Evolutionary conservation across 1,140 invertebrate species (phyloP).

Genomic region (Listronotus oregonensis): DNA sequence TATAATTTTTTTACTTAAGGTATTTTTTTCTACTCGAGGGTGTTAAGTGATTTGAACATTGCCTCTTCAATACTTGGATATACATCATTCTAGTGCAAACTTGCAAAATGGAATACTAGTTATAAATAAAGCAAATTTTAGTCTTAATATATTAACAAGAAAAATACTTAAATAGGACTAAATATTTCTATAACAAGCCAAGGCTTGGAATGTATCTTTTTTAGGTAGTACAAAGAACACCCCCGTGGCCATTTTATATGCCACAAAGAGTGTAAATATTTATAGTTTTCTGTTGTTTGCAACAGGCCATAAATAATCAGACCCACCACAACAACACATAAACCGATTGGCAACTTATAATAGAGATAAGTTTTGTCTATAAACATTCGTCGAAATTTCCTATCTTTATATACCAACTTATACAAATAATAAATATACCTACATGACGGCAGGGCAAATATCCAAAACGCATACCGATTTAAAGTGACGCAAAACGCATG

Average conservation of each 20-base stretch:
- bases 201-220: slow-evolving; percentile 55
- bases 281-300: slow-evolving; percentile 81
- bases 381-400: slow-evolving; percentile 58
- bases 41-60: too few relatives aligned
- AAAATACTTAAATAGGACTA: too few relatives aligned
- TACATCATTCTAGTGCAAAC: too few relatives aligned
- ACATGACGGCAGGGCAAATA: slow-evolving; percentile 77
- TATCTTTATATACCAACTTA: slow-evolving; percentile 67
- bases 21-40: too few relatives aligned
- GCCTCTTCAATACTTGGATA: too few relatives aligned
- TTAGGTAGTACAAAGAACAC: slow-evolving; percentile 81
- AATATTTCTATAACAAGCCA: slow-evolving; percentile 23
- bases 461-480: slow-evolving; percentile 80
- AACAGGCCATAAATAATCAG: slow-evolving; percentile 82
- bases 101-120: too few relatives aligned
- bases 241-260: slow-evolving; percentile 81
- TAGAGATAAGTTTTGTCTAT: slow-evolving; percentile 63
- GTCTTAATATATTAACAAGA: too few relatives aligned
- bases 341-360: slow-evolving; percentile 72
- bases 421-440: slow-evolving; percentile 67
- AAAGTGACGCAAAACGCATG: slow-evolving; percentile 82
- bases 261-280: slow-evolving; percentile 89
- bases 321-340: slow-evolving; percentile 73
- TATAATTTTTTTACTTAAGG: too few relatives aligned
- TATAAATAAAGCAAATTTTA: too few relatives aligned